A percentile compares a stretch with the other conserved stretches of the same genome.
Conservation (phyloP, 2,113 vertebrate species). For the Casuarius casuarius region DNA sequence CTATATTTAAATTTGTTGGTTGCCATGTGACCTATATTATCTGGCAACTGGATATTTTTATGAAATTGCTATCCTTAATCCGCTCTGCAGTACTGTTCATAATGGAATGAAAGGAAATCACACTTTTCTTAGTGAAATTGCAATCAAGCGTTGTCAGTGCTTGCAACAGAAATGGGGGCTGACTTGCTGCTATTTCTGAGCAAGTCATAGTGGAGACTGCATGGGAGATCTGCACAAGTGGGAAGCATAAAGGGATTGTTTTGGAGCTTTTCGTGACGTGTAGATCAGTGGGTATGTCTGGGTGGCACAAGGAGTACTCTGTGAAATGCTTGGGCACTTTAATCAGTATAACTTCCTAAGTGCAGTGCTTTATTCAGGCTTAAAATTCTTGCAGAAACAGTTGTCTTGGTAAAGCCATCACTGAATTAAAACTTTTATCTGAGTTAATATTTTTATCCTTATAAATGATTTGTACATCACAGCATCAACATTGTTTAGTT, state of each 20-base stretch:
- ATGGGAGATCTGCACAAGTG: background rate
- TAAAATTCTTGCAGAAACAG: background rate
- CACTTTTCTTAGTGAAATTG: background rate
- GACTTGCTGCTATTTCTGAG: background rate
- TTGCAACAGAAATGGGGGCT: background rate
- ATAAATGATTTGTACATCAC: background rate
- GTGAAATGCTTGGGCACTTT: background rate
- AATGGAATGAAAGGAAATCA: background rate
- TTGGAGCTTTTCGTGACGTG: background rate
- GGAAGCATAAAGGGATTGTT: background rate
- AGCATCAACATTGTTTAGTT: background rate
- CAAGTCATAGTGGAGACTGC: background rate
- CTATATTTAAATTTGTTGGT: background rate
- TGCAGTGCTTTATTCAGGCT: background rate
- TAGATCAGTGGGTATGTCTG: background rate
- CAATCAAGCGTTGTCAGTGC: background rate
- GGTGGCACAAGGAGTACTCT: background rate
- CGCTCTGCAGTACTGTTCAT: background rate
- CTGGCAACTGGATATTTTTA: background rate
- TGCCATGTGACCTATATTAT: background rate
- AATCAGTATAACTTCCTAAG: rapidly evolving
- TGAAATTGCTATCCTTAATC: background rate
- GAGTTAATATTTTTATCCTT: background rate
- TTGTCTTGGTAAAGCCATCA: background rate
- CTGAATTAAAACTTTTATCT: background rate